Conservation (phyloP, 2,888 invertebrate species). For the Cataglyphis altisquamis region DNA sequence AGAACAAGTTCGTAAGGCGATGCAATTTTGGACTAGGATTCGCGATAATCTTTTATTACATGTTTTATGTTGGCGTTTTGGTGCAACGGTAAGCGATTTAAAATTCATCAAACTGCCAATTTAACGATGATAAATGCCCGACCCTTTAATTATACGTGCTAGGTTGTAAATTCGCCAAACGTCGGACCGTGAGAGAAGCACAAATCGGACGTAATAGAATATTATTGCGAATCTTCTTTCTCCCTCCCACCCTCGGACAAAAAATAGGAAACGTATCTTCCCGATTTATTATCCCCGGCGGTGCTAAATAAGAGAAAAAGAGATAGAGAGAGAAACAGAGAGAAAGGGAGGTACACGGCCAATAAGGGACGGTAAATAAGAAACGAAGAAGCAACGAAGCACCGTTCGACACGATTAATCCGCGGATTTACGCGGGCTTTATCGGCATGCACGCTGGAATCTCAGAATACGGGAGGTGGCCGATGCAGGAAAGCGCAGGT, state of each 20-base stretch:
- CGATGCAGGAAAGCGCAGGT: constrained; percentile 11
- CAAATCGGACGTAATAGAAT: constrained; percentile 29
- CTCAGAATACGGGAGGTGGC: constrained; percentile 47
- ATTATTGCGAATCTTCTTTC: background rate
- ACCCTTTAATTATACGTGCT: background rate
- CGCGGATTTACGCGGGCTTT: constrained; percentile 38
- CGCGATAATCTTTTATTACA: background rate
- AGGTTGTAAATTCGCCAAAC: constrained; percentile 17
- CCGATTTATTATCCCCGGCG: constrained; percentile 32
- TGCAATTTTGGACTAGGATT: background rate
- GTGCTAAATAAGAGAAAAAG: constrained; percentile 34
- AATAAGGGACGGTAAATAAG: constrained; percentile 40
- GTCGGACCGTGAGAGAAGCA: background rate
- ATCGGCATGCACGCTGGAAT: constrained; percentile 30
- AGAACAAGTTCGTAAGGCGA: background rate
- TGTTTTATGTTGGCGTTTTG: background rate
- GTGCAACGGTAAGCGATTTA: background rate
- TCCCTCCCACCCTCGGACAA: background rate
- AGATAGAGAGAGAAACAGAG: background rate
- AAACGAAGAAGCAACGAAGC: constrained; percentile 54
- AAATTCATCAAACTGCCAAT: constrained; percentile 12
- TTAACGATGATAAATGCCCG: constrained; percentile 1
- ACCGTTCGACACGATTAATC: constrained; percentile 57
- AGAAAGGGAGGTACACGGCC: background rate
- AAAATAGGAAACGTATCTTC: constrained; percentile 21